These are phyloP conservation scores for Protodeltote pygarga DNA, from an alignment of 2,888 invertebrate species.

Conservation along the genomic window DNA sequence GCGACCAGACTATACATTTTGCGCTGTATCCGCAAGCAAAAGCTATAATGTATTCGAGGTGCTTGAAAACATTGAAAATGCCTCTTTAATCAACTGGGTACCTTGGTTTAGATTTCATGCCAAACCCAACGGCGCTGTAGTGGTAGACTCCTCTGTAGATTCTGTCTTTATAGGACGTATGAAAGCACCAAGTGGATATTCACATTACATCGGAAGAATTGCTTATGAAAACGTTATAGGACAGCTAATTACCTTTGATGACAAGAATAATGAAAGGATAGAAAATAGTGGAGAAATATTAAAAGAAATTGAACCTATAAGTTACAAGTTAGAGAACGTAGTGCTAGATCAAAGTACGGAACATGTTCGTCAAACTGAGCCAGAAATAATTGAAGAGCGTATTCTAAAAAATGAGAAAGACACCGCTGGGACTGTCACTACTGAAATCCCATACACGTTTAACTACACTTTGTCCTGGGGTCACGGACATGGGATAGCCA, in stretches of 20 bases:
- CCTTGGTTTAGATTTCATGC: constrained; percentile 90
- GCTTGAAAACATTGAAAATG: constrained; percentile 92
- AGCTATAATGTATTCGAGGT: constrained; percentile 89
- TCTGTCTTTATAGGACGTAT: constrained; percentile 75
- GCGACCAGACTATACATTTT: constrained; percentile 86
- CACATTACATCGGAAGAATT: constrained; percentile 90
- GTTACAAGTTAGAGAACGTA: constrained; percentile 91
- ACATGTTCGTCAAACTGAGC: constrained; percentile 79
- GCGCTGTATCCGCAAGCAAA: constrained; percentile 89
- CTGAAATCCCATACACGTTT: constrained; percentile 91
- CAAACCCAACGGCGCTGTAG: constrained; percentile 90
- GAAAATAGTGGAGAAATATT: constrained; percentile 91
- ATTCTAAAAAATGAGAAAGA: constrained; percentile 85
- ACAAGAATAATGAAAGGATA: constrained; percentile 84
- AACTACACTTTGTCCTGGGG: constrained; percentile 93
- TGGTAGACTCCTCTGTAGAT: constrained; percentile 80
- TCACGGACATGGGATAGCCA: constrained; percentile 90
- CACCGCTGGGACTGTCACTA: constrained; percentile 88
- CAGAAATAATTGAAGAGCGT: constrained; percentile 84
- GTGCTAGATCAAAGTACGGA: constrained; percentile 86
- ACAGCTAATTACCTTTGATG: constrained; percentile 89
- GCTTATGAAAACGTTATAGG: constrained; percentile 89
- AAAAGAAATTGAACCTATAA: constrained; percentile 92
- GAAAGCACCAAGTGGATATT: constrained; percentile 69
- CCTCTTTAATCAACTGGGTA: constrained; percentile 92